Evolutionary conservation across 2,113 vertebrate species (phyloP), one percentile per base, ranked within the genome.

Genomic region (Cygnus atratus): DNA sequence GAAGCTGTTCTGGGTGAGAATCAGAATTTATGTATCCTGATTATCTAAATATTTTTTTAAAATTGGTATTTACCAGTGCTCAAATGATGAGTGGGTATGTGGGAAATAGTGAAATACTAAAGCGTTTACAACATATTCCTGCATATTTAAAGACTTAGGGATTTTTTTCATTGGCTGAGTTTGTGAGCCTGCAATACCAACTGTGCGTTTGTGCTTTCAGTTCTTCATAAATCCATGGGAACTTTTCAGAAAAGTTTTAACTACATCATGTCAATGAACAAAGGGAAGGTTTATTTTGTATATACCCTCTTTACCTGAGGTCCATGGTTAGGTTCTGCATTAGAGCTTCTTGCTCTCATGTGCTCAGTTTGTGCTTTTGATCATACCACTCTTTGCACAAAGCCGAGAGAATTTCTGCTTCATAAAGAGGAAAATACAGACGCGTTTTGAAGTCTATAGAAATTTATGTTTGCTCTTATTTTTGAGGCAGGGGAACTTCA

Each of bases 381-480:
- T 96, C 95, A 94, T 97, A 81, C 28, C 74, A 63, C 59, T 96
- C 95, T 95, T 66, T 39, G 78, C 92, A 96, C 95, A 95, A 91
- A 97, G 95, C 93, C 76, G 87, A 79, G 80, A 78, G 93, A 91
- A 88, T 94, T 92, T 92, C 94, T 96, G 62, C 83, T 89, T 94
- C 86, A 76, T 95, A 92, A 95, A 97, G 95, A 95, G 78, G 84
- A 93, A 96, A 89, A 96, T 92, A 95, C 93, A 88, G 80, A 91
- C 88, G 11, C 7, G 4, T 81, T 97, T 95, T 92, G 91, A 96
- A 95, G 96, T 83, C 94, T 93, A 86, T 93, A 92, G 91, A 97
- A 94, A 96, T 74, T 83, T 65, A 92, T 94, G 93, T 90, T 96
- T 95, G 80, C 88, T 97, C 91, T 93, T 97, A 96, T 97, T 97